phyloP scores from a whole-genome alignment of 2,888 invertebrate genomes.

The Scaptomyza tumidula region DNA sequence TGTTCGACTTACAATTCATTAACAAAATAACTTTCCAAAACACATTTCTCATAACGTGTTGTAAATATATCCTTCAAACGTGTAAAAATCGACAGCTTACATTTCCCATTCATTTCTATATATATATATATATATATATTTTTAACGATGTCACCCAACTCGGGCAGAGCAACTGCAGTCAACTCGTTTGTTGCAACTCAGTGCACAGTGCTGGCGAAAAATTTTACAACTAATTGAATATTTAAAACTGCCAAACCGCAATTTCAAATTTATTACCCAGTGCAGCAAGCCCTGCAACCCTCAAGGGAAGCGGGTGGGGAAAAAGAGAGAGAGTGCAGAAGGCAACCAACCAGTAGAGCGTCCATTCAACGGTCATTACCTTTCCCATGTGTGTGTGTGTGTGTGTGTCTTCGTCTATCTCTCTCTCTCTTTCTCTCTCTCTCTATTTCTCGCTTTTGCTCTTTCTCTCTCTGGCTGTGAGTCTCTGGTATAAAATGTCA shows the following conservation, averaged over 20 bases:
- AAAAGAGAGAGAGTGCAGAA: not conserved
- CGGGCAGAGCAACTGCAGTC: constrained; percentile 25
- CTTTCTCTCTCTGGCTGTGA: not conserved
- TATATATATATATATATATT: not conserved
- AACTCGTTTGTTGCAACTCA: constrained; percentile 44
- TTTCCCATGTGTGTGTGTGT: constrained; percentile 36
- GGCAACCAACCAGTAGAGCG: constrained; percentile 38
- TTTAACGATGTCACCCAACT: constrained; percentile 1
- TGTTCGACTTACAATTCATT: not conserved
- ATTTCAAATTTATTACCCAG: constrained; percentile 82
- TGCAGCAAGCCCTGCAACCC: constrained; percentile 52
- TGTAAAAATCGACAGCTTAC: constrained; percentile 62
- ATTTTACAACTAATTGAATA: constrained; percentile 82
- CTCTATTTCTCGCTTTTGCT: not conserved
- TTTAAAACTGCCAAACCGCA: constrained; percentile 82
- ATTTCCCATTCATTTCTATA: constrained; percentile 10
- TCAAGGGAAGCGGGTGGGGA: constrained; percentile 7
- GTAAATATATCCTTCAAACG: constrained; percentile 39
- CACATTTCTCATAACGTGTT: constrained; percentile 33
- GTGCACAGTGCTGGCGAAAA: constrained; percentile 57
- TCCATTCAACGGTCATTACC: constrained; percentile 65
- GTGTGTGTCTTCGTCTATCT: not conserved
- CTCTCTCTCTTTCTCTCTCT: not conserved
- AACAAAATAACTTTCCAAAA: not conserved
- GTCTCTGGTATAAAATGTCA: constrained; percentile 76